Evolutionary conservation across 2,888 invertebrate genomes (phyloP).

Genomic region (Steinernema hermaphroditum): DNA sequence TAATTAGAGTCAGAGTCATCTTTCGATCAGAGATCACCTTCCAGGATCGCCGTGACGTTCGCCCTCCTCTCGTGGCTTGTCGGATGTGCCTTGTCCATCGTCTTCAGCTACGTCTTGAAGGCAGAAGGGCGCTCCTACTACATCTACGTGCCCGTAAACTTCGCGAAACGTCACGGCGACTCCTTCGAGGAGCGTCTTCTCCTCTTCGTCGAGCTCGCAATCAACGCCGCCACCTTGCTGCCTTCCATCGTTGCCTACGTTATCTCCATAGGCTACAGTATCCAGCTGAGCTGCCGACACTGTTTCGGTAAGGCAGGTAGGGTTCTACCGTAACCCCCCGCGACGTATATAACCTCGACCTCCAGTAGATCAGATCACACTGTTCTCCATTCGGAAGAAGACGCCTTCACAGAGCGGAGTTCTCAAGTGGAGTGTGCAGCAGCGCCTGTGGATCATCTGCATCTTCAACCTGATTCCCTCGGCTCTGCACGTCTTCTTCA

Average conservation of each 20-base stretch:
- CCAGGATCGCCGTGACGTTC: not conserved
- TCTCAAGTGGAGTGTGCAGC: constrained; percentile 13
- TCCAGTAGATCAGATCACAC: constrained; percentile 21
- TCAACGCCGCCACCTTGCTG: constrained; percentile 11
- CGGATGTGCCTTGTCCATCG: not conserved
- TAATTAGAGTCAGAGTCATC: too few species aligned
- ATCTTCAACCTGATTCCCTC: constrained; percentile 20
- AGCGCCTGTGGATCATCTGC: constrained; percentile 21
- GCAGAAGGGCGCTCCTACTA: constrained; percentile 10
- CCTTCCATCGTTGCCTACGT: constrained; percentile 8
- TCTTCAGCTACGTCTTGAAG: constrained; percentile 22
- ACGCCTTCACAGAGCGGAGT: not conserved
- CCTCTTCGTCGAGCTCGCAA: not conserved
- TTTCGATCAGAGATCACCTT: not conserved
- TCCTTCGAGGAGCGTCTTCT: constrained; percentile 2
- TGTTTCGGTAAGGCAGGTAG: constrained; percentile 23
- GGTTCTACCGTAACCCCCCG: not conserved
- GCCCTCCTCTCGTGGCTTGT: not conserved
- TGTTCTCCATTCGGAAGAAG: constrained; percentile 7
- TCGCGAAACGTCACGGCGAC: not conserved
- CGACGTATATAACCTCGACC: not conserved
- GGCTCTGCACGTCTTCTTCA: constrained; percentile 2
- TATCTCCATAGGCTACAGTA: not conserved
- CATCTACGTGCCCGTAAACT: constrained; percentile 26
- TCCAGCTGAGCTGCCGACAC: constrained; percentile 6